Evolutionary conservation across 2,888 invertebrate genomes (phyloP), one percentile per base, ranked within the genome.

Genomic region (Lycocerus yunnanus): DNA sequence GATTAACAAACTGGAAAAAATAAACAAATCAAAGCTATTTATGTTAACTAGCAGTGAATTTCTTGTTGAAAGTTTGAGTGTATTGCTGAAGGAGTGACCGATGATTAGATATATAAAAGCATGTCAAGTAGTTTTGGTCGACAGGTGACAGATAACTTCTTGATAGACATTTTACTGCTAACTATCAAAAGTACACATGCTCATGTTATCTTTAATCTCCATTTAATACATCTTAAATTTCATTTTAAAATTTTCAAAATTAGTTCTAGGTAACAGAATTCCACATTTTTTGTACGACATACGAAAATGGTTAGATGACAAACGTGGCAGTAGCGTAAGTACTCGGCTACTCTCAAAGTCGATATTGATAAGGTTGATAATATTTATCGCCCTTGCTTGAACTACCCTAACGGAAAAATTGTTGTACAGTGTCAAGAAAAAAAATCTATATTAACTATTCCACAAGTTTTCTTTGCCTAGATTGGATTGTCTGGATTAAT

Each of bases 101-200:
- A 63, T 63, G 61, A 63, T 63, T 63, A 63, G 20, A 63, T 61
- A 63, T 60, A 60, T 60, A 63, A 63, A 63, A 63, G 18, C 16
- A 71, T 66, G 71, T 71, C 71, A 71, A 71, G 66, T 66, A 66
- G 20, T 66, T 43, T 66, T 43, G 27, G 27, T 66, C 21, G 71
- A 71, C 71, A 71, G 66, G 71, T 71, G 71, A 71, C 71, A 71
- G 71, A 71, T 71, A 66, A 71, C 58, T 71, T 14, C 65, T 65
- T 71, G 71, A 71, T 66, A 65, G 66, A 71, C 71, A 65, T 66
- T 66, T 21, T 24, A 15, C 66, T 71, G 71, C 58, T 71, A 71
- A 71, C 71, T 71, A 71, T 66, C 71, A 66, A 27, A 71, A 59
- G 59, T 66, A 66, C 66, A 71, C 71, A 71, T 71, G 71, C 59